Conservation (phyloP, 2,797 vertebrate species). For the Hyperoplus lanceolatus region DNA sequence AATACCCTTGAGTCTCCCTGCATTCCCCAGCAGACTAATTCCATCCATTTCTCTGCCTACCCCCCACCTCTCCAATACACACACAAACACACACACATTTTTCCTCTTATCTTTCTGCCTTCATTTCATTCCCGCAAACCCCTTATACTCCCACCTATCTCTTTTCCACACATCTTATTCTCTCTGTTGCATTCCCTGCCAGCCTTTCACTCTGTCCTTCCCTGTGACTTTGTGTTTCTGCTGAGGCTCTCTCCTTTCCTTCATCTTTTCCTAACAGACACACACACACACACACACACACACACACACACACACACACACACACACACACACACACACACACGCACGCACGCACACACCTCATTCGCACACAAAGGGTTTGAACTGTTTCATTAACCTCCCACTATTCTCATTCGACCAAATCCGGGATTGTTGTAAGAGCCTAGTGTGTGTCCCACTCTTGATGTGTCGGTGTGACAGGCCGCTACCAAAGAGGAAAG, state of each 20-base stretch:
- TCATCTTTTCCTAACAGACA: slow-evolving; percentile 32
- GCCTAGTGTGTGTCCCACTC: slow-evolving; percentile 43
- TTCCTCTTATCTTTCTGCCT: slow-evolving; percentile 49
- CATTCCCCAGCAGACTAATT: slow-evolving; percentile 39
- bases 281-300: slow-evolving; percentile 12
- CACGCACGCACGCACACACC: neutral
- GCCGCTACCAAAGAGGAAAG: slow-evolving; percentile 39
- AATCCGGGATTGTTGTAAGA: slow-evolving; percentile 55
- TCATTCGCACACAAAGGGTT: slow-evolving; percentile 44
- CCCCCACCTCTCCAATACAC: neutral
- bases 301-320: slow-evolving; percentile 20
- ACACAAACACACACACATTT: neutral
- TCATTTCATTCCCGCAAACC: slow-evolving; percentile 41
- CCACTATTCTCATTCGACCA: slow-evolving; percentile 61
- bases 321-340: slow-evolving; percentile 18
- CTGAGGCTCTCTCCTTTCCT: slow-evolving; percentile 44
- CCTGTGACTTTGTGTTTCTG: slow-evolving; percentile 53
- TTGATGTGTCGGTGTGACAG: slow-evolving; percentile 54
- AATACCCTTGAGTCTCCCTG: slow-evolving; percentile 35
- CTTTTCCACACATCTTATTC: slow-evolving; percentile 40
- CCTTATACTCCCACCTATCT: slow-evolving; percentile 42
- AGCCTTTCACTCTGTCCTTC: slow-evolving; percentile 52
- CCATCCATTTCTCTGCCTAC: slow-evolving; percentile 9
- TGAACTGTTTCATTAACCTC: slow-evolving; percentile 78
- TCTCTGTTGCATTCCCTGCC: slow-evolving; percentile 25